Base-by-base conservation (phyloP, 2,888 invertebrate genomes). In the Gastrophysa polygoni region DNA sequence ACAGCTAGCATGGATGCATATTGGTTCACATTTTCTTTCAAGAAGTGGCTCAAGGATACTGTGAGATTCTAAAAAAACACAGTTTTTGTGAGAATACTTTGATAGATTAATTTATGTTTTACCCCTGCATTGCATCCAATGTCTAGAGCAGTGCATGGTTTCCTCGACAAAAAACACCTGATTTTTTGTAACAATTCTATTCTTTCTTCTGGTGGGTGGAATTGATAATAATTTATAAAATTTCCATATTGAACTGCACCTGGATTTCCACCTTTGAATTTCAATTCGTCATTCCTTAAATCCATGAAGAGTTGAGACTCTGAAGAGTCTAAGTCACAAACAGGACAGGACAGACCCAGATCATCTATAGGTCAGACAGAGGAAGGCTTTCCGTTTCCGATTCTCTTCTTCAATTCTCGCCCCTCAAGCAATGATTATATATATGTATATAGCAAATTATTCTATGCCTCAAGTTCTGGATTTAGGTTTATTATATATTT, bases 151-250 rank as follows among this genome's bases (percentile, higher is more conserved):
- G 70, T 63, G 57, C 62, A 65, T 32, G 59, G 56, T 51, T 65
- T 50, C 32, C 54, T 32, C 10, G 16, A 24, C n/a, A n/a, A n/a
- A 16, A 34, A 64, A 46, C 72, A 57, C 56, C 69, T 3, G 82
- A 83, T 76, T 63, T 75, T 74, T 24, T 88, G 87, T 67, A 94
- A 82, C 70, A 90, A 83, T 52, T 84, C 82, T 48, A 90, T 83
- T 74, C 94, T 86, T 69, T 89, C 87, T 61, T 85, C 83, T 20
- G 89, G 86, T 57, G 90, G 86, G 81, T 93, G 90, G 76, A 94
- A 94, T 68, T 89, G 83, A 78, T 95, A 95, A 78, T 94, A 95
- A 81, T 94, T 93, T 62, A 92, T 92, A 73, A 94, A 95, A 82
- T 94, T 94, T 56, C 94, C 94, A 83, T 85, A 87, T 77, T 87